Conservation (phyloP, 2,888 invertebrate species). For the Priocnemis perturbator region DNA sequence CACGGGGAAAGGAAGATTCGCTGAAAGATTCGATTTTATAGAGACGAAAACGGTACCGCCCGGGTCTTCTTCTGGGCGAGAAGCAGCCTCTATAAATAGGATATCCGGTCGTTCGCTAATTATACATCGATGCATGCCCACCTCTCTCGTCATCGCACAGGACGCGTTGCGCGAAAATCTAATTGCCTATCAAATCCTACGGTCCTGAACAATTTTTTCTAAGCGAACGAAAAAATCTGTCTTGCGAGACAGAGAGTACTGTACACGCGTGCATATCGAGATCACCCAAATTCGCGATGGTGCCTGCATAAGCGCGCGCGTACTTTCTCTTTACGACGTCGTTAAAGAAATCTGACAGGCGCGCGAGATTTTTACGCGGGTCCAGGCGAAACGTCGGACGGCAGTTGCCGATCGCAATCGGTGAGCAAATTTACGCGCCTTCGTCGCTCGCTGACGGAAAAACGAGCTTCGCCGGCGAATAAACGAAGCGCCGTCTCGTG, state of each 20-base stretch:
- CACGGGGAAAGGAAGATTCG: slow-evolving; percentile 40
- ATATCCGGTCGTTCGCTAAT: slow-evolving; percentile 70
- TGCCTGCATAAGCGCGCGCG: too few relatives aligned
- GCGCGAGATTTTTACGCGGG: too few relatives aligned
- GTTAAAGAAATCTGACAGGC: too few relatives aligned
- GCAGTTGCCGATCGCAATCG: too few relatives aligned
- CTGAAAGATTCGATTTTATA: slow-evolving; percentile 44
- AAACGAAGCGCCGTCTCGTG: too few relatives aligned
- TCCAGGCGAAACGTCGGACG: too few relatives aligned
- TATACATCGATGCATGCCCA: slow-evolving; percentile 64
- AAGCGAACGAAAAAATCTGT: not conserved
- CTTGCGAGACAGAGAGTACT: not conserved
- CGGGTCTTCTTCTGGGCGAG: slow-evolving; percentile 47
- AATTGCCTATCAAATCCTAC: not conserved
- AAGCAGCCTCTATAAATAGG: slow-evolving; percentile 58
- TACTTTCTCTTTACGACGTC: too few relatives aligned
- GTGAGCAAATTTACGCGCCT: too few relatives aligned
- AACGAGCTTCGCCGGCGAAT: too few relatives aligned
- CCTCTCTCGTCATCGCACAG: slow-evolving; percentile 13
- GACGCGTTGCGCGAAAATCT: slow-evolving; percentile 8
- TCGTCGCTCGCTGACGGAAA: too few relatives aligned
- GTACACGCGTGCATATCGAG: not conserved
- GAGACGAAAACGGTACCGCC: slow-evolving; percentile 39
- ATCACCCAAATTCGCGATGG: not conserved
- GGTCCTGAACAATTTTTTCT: not conserved